phyloP scores from a whole-genome alignment of 2,797 vertebrate genomes.

The Centroberyx gerrardi region DNA sequence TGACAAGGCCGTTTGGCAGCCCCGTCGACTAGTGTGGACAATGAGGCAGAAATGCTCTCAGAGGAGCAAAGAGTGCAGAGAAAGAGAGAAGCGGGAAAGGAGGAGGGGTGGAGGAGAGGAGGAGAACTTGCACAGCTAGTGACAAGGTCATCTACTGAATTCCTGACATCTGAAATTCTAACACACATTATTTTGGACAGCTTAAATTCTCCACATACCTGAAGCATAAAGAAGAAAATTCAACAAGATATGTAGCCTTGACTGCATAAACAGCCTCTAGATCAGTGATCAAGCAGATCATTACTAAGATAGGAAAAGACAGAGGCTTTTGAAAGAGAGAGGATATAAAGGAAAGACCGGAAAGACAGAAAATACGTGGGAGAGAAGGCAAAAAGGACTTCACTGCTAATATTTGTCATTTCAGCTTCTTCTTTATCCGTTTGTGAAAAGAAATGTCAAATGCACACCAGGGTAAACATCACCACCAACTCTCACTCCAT shows the following conservation, averaged over 20 bases:
- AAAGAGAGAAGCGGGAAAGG: slow-evolving; percentile 3
- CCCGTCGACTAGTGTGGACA: slow-evolving; percentile 54
- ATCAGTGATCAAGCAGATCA: slow-evolving; percentile 35
- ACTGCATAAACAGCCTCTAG: slow-evolving; percentile 41
- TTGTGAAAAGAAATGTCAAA: slow-evolving; percentile 41
- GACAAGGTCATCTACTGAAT: slow-evolving; percentile 57
- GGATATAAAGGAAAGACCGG: slow-evolving; percentile 9
- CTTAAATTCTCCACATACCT: slow-evolving; percentile 21
- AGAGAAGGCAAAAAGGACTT: not conserved
- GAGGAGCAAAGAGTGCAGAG: slow-evolving; percentile 51
- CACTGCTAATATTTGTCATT: slow-evolving; percentile 20
- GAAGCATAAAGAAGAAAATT: slow-evolving; percentile 27
- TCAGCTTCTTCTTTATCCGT: slow-evolving; percentile 3
- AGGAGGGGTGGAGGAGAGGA: not conserved
- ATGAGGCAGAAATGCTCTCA: slow-evolving; percentile 64
- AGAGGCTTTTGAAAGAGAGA: slow-evolving; percentile 6
- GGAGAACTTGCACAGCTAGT: slow-evolving; percentile 4
- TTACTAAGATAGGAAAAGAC: slow-evolving; percentile 24
- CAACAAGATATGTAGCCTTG: slow-evolving; percentile 41
- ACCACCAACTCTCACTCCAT: slow-evolving; percentile 6
- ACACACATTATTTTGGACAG: slow-evolving; percentile 33
- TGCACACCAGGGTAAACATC: slow-evolving; percentile 25
- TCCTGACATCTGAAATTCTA: slow-evolving; percentile 30
- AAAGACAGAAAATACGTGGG: not conserved
- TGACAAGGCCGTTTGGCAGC: slow-evolving; percentile 52